These are phyloP conservation scores for Malurus alboscapulatus DNA, from an alignment of 2,113 vertebrate genomes.

Conservation along the genomic window DNA sequence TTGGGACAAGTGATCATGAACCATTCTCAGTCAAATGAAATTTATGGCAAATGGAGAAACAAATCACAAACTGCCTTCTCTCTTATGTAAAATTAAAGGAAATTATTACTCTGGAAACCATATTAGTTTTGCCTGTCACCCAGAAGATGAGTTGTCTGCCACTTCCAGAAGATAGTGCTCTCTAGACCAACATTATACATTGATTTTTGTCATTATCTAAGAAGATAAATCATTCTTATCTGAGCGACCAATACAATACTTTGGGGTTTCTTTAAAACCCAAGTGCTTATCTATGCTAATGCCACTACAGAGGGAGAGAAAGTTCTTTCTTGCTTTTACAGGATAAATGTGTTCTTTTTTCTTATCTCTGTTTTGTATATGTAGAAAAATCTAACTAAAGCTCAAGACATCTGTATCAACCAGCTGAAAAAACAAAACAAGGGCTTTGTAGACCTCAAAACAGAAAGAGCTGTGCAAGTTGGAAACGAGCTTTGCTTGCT, in stretches of 20 bases:
- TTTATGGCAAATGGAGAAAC: neutral
- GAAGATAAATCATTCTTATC: neutral
- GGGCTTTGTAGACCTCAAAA: neutral
- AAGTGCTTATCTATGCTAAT: neutral
- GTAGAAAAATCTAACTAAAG: neutral
- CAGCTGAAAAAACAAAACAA: neutral
- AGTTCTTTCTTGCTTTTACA: neutral
- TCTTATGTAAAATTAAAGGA: neutral
- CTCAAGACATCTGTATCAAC: neutral
- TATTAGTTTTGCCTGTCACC: neutral
- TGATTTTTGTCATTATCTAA: neutral
- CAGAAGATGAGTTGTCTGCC: neutral
- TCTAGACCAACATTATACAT: neutral
- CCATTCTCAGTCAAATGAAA: neutral
- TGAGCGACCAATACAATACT: neutral
- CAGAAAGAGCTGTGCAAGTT: neutral
- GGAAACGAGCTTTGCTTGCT: neutral
- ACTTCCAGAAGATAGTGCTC: neutral
- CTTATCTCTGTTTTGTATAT: neutral
- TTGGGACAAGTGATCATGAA: neutral
- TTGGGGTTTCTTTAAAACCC: neutral
- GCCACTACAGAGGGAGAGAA: neutral
- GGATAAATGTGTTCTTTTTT: neutral
- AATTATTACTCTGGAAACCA: neutral
- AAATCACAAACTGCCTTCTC: neutral